These are phyloP conservation scores for Pampus argenteus DNA, from an alignment of 2,797 vertebrate species.

Conservation along the genomic window DNA sequence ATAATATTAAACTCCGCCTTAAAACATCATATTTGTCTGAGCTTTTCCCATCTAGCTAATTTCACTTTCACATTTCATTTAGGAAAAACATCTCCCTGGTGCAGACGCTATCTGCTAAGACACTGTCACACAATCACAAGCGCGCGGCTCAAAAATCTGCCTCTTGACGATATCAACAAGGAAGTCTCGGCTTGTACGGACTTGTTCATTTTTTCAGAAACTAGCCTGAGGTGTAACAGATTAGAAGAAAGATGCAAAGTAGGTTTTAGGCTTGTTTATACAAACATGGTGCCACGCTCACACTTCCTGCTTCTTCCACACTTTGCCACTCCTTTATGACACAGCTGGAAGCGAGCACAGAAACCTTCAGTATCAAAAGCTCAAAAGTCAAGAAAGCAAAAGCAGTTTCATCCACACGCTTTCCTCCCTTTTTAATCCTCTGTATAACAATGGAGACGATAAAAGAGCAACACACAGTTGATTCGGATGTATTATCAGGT, in stretches of 20 bases:
- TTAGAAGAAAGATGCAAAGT: constrained; percentile 1
- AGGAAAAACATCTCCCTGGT: not conserved
- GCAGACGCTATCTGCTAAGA: not conserved
- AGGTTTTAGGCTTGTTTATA: not conserved
- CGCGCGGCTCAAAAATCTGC: constrained; percentile 15
- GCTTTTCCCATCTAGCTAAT: constrained; percentile 43
- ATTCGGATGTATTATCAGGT: not conserved
- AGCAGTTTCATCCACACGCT: not conserved
- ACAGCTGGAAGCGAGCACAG: constrained; percentile 19
- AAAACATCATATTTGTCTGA: too few relatives aligned
- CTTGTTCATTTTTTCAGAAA: constrained; percentile 26
- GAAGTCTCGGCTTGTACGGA: constrained; percentile 8
- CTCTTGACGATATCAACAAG: constrained; percentile 19
- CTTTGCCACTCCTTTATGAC: constrained; percentile 24
- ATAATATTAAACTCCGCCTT: too few relatives aligned
- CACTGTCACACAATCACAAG: not conserved
- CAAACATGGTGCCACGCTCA: not conserved
- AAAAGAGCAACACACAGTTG: constrained; percentile 6
- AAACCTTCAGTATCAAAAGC: constrained; percentile 2
- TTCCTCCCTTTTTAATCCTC: not conserved
- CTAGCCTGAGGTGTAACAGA: constrained; percentile 4
- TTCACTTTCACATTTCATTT: constrained; percentile 51
- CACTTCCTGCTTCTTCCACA: constrained; percentile 8
- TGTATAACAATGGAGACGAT: constrained; percentile 1
- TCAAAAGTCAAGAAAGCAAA: constrained; percentile 19